phyloP scores from a whole-genome alignment of 2,113 vertebrate species.

The Pimephales promelas region DNA sequence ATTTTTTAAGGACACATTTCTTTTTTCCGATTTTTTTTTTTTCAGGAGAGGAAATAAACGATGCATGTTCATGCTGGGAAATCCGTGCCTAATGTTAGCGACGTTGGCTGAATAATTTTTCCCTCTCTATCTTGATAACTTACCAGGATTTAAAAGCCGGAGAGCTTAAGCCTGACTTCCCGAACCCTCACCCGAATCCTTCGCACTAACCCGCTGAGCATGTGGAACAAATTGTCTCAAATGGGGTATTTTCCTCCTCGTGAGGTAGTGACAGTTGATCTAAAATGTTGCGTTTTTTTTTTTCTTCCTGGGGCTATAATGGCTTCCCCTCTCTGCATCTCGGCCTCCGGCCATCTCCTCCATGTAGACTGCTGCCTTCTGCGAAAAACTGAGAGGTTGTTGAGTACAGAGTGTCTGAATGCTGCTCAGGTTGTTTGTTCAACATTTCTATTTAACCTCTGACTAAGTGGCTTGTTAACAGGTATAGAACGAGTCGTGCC shows the following conservation, averaged over 20 bases:
- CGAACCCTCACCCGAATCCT: slow-evolving; percentile 53
- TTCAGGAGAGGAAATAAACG: slow-evolving; percentile 60
- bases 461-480: slow-evolving; percentile 65
- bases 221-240: slow-evolving; percentile 50
- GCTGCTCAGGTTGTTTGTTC: slow-evolving; percentile 52
- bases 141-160: slow-evolving; percentile 71
- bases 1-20: slow-evolving; percentile 47
- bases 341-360: not conserved
- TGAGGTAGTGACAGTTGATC: slow-evolving; percentile 48
- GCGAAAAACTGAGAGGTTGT: slow-evolving; percentile 46
- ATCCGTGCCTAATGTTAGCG: slow-evolving; percentile 24
- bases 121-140: not conserved
- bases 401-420: slow-evolving; percentile 47
- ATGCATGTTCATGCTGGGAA: slow-evolving; percentile 44
- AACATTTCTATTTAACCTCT: slow-evolving; percentile 53
- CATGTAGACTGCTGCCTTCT: slow-evolving; percentile 42
- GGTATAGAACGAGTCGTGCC: slow-evolving; percentile 31
- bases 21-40: slow-evolving; percentile 48
- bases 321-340: slow-evolving; percentile 2
- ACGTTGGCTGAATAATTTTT: slow-evolving; percentile 13
- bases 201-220: slow-evolving; percentile 48
- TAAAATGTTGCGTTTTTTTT: slow-evolving; percentile 18
- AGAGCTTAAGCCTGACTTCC: slow-evolving; percentile 66
- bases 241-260: slow-evolving; percentile 43
- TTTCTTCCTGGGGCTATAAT: slow-evolving; percentile 5